phyloP scores from a whole-genome alignment of 2,113 vertebrate genomes.

The Pheucticus melanocephalus region DNA sequence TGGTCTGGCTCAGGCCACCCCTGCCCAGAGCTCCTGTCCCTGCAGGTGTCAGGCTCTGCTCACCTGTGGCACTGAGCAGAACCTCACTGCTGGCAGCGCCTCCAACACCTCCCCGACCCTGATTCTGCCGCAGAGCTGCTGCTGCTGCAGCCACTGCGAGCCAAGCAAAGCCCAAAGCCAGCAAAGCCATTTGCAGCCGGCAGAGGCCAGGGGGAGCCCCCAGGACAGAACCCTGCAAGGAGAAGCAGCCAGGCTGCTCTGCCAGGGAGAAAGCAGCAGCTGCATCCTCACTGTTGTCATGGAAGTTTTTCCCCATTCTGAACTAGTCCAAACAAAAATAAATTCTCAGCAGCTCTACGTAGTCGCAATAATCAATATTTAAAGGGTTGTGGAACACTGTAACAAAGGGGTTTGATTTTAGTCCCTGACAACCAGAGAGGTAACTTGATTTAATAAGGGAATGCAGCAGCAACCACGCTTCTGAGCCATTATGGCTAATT shows the following conservation, averaged over 20 bases:
- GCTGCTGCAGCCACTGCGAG: not conserved
- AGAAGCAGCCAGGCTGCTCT: not conserved
- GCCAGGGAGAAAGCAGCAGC: not conserved
- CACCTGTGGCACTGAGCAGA: not conserved
- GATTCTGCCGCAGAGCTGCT: not conserved
- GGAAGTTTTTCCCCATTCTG: not conserved
- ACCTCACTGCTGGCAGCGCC: not conserved
- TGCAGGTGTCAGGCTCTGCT: not conserved
- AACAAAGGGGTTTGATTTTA: constrained; percentile 48
- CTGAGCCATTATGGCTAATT: not conserved
- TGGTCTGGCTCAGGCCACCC: not conserved
- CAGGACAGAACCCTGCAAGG: not conserved
- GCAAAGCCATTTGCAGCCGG: not conserved
- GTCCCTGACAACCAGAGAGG: not conserved
- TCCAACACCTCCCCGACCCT: not conserved
- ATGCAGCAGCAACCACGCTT: not conserved
- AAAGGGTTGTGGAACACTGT: not conserved
- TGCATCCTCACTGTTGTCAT: not conserved
- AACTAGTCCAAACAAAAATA: constrained; percentile 11
- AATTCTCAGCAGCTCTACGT: not conserved
- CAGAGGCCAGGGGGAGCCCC: not conserved
- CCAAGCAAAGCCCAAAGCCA: not conserved
- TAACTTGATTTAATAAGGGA: constrained; percentile 28
- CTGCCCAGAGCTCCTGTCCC: not conserved
- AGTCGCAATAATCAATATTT: constrained; percentile 15